Conservation (phyloP, 2,888 invertebrate genomes). For the Nymphalis urticae region DNA sequence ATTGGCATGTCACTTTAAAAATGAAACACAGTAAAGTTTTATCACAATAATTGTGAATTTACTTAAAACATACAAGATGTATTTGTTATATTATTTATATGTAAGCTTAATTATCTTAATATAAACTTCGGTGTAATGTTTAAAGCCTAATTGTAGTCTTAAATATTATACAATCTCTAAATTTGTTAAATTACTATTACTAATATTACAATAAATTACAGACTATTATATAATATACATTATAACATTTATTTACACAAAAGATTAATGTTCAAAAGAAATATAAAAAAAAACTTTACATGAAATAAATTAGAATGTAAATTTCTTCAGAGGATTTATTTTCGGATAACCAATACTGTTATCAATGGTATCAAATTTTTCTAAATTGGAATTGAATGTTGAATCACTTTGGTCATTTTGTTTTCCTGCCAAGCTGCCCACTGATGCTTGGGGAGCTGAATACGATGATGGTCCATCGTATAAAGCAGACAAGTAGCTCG, state of each 20-base stretch:
- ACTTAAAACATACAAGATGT: too few relatives aligned
- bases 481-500: slow-evolving; percentile 49
- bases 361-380: slow-evolving; percentile 58
- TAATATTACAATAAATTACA: background rate
- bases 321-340: slow-evolving; percentile 55
- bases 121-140: too few relatives aligned
- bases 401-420: slow-evolving; percentile 45
- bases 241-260: background rate
- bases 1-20: too few relatives aligned
- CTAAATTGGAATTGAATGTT: slow-evolving; percentile 59
- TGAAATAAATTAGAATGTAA: slow-evolving; percentile 40
- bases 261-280: background rate
- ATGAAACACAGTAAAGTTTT: too few relatives aligned
- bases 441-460: slow-evolving; percentile 67
- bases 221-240: background rate
- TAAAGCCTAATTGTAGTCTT: too few relatives aligned
- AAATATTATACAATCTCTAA: too few relatives aligned
- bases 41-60: too few relatives aligned
- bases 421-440: slow-evolving; percentile 59
- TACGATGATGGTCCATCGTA: slow-evolving; percentile 75
- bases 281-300: background rate
- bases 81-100: too few relatives aligned
- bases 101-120: too few relatives aligned
- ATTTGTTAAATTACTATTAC: too few relatives aligned
- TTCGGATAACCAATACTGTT: slow-evolving; percentile 57